Conservation (phyloP, 2,797 vertebrate species). For the Pseudochirops cupreus region DNA sequence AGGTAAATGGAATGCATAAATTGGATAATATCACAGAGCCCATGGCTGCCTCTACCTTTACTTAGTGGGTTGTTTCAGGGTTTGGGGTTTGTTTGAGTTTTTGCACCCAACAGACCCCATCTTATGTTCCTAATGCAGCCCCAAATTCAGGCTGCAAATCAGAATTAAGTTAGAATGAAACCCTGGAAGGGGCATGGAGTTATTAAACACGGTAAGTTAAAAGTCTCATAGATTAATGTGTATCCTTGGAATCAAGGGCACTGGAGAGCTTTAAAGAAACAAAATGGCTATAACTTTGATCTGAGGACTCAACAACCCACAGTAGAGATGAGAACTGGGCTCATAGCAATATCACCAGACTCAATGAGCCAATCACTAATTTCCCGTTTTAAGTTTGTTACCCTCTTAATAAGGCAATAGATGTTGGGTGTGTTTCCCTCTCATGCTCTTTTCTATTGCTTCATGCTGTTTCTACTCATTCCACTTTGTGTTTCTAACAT, state of each 20-base stretch:
- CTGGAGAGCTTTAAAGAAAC: slow-evolving; percentile 17
- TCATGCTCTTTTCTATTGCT: slow-evolving; percentile 56
- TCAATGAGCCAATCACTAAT: slow-evolving; percentile 53
- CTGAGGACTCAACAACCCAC: slow-evolving; percentile 18
- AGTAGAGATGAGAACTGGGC: background rate
- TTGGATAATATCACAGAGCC: background rate
- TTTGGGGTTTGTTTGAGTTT: background rate
- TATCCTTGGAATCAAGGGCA: slow-evolving; percentile 29
- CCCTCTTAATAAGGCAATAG: slow-evolving; percentile 56
- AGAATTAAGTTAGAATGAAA: slow-evolving; percentile 22
- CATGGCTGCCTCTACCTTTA: background rate
- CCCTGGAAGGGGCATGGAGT: background rate
- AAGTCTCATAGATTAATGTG: background rate
- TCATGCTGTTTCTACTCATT: slow-evolving; percentile 70
- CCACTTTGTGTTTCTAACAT: slow-evolving; percentile 77
- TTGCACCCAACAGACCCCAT: background rate
- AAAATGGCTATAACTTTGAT: slow-evolving; percentile 7
- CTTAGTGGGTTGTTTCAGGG: background rate
- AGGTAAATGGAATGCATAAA: background rate
- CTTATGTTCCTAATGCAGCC: background rate
- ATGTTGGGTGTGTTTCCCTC: slow-evolving; percentile 19
- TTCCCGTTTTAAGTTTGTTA: slow-evolving; percentile 64
- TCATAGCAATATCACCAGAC: slow-evolving; percentile 41
- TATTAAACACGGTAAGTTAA: background rate
- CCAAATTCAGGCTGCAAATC: background rate